Base-by-base conservation (phyloP, 2,797 vertebrate species). In the Alauda arvensis region DNA sequence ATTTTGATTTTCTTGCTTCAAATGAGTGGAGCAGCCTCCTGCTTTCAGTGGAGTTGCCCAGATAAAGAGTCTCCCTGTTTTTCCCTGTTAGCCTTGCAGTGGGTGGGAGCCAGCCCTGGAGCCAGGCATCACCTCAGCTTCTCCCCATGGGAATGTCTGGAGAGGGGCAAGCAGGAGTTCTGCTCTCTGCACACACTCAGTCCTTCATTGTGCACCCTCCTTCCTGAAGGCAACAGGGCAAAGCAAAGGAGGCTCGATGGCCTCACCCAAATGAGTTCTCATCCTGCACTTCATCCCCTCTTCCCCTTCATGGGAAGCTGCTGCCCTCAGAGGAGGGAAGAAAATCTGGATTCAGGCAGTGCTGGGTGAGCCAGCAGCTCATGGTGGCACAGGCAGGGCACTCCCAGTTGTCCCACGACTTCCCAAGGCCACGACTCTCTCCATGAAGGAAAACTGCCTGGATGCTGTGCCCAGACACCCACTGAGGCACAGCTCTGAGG, bases 241-340 rank as follows among this genome's bases (percentile, higher is more conserved):
- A 83, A 93, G 45, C 83, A 83, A 87, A 87, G 29, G 83, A 89
- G 77, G 52, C 72, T 85, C 55, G 70, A 90, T 65, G 55, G 74
- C 70, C 83, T 83, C 74, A 40, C 74, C 65, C 79, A 68, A 71
- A 68, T 18, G 77, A 83, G 77, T 42, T 93, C 65, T 83, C 69
- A 75, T 51, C 59, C 75, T 67, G 79, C 78, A 80, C 76, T 70
- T 82, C 80, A 74, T 82, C 18, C 53, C 42, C 59, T 0, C 3
- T 48, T 90, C 87, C 66, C 82, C 77, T 90, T 69, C 83, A 56
- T 39, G 77, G 87, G 62, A 67, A 93, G 80, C 62, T 77, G 77
- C 74, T 87, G 71, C 62, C 85, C 80, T 81, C 11, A 3, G 43
- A 57, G 78, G 51, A 77, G 45, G 65, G 57, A 53, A 31, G 53